phyloP scores from a whole-genome alignment of 92 coral and sea anemone species.

The Epizoanthus illoricatus region DNA sequence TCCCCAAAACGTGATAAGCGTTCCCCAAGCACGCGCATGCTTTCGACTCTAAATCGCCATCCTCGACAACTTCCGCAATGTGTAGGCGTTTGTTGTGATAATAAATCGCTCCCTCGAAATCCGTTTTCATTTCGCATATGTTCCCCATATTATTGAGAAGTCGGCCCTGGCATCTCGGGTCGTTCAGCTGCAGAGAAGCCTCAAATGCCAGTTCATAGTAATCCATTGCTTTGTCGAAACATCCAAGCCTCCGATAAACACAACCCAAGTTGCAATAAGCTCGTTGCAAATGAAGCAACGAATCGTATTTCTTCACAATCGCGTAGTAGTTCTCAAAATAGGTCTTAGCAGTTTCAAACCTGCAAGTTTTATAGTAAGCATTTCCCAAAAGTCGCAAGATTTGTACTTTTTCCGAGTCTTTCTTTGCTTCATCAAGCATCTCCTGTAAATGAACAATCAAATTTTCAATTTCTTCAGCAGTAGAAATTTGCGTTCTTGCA shows the following conservation, averaged over 20 bases:
- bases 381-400: constrained; percentile 52
- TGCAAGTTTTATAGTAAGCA: constrained; percentile 60
- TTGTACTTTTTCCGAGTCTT: constrained; percentile 28
- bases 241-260: constrained; percentile 72
- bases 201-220: constrained; percentile 72
- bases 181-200: constrained; percentile 66
- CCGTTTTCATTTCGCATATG: constrained; percentile 83
- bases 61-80: constrained; percentile 65
- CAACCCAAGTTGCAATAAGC: constrained; percentile 87
- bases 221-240: constrained; percentile 68
- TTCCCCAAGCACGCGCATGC: constrained; percentile 85
- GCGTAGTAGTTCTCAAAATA: constrained; percentile 67
- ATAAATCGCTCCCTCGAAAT: constrained; percentile 78
- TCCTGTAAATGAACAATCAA: constrained; percentile 35
- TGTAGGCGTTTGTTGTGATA: constrained; percentile 73
- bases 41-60: constrained; percentile 83
- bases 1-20: constrained; percentile 64
- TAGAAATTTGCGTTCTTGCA: neutral
- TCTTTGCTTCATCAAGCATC: constrained; percentile 13
- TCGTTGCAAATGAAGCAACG: constrained; percentile 57
- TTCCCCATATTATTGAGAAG: constrained; percentile 86
- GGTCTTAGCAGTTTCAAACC: constrained; percentile 56
- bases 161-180: constrained; percentile 67
- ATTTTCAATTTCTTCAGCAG: constrained; percentile 31
- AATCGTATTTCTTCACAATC: constrained; percentile 41